Evolutionary conservation across 2,113 vertebrate species (phyloP).

Genomic region (cattle (Bos taurus)): ARS-UCD2.0 NC_037346.1:47376001-47376500

Average conservation of each 20-base stretch:
- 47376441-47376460: not conserved
- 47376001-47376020: constrained; percentile 6
- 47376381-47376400: constrained; percentile 19
- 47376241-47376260: not conserved
- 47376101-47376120: constrained; percentile 30
- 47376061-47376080: constrained; percentile 40
- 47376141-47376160: constrained; percentile 42
- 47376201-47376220: not conserved
- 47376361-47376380: not conserved
- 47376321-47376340: not conserved
- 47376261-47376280: not conserved
- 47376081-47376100: not conserved
- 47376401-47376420: not conserved
- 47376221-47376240: constrained; percentile 25
- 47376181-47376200: not conserved
- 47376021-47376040: constrained; percentile 46
- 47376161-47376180: constrained; percentile 13
- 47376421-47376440: not conserved
- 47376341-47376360: not conserved
- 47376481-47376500: constrained; percentile 18
- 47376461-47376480: not conserved
- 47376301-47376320: constrained; percentile 31
- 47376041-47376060: constrained; percentile 35
- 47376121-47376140: not conserved
- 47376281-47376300: constrained; percentile 1